Evolutionary conservation across 2,888 invertebrate genomes (phyloP).

Genomic region (Spodoptera littoralis): DNA sequence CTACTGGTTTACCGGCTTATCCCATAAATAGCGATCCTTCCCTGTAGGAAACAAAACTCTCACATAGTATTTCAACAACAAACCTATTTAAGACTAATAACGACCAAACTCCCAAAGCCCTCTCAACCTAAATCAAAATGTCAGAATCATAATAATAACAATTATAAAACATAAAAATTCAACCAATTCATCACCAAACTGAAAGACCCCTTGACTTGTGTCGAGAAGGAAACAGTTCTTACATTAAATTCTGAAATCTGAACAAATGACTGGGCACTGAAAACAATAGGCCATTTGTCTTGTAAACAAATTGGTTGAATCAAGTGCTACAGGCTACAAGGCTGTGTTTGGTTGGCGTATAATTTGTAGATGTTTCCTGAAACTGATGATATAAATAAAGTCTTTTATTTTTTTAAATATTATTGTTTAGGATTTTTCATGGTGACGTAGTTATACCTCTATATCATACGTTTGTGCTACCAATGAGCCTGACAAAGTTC

Average conservation of each 20-base stretch:
- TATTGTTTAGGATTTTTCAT: too few relatives aligned
- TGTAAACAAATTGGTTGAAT: slow-evolving; percentile 57
- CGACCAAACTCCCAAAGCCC: background rate
- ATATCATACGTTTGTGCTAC: too few relatives aligned
- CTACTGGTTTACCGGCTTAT: too few relatives aligned
- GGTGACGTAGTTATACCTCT: too few relatives aligned
- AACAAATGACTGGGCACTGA: slow-evolving; percentile 40
- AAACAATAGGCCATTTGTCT: slow-evolving; percentile 53
- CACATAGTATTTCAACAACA: too few relatives aligned
- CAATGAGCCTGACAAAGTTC: too few relatives aligned
- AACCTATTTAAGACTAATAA: too few relatives aligned
- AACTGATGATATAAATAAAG: too few relatives aligned
- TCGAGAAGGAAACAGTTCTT: slow-evolving; percentile 11
- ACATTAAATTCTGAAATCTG: slow-evolving; percentile 49
- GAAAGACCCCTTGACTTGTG: slow-evolving; percentile 17
- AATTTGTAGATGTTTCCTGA: slow-evolving; percentile 35
- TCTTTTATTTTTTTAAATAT: too few relatives aligned
- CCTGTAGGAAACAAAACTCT: too few relatives aligned
- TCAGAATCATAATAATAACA: background rate
- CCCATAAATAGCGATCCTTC: too few relatives aligned
- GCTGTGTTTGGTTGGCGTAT: slow-evolving; percentile 41
- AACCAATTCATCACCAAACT: slow-evolving; percentile 32
- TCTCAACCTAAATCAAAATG: slow-evolving; percentile 4
- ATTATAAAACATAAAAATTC: slow-evolving; percentile 9
- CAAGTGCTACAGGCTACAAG: slow-evolving; percentile 36